phyloP scores from a whole-genome alignment of 2,113 vertebrate species.

The Centropus unirufus region DNA sequence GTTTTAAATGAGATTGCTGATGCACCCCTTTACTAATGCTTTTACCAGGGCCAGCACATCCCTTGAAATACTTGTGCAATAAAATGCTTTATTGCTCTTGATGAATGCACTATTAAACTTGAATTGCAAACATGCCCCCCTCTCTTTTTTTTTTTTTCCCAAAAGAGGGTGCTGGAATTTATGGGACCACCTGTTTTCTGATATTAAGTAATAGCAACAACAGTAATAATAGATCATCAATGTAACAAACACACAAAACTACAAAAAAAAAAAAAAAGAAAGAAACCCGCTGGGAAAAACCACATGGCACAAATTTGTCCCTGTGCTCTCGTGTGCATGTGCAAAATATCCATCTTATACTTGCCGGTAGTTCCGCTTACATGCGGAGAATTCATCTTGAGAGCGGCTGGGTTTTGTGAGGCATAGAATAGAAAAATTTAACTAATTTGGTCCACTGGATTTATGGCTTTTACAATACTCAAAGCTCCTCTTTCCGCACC shows the following conservation, averaged over 20 bases:
- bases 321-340: neutral
- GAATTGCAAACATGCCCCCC: slow-evolving; percentile 28
- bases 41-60: slow-evolving; percentile 41
- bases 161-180: neutral
- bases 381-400: neutral
- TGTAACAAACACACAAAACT: neutral
- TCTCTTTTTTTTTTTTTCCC: neutral
- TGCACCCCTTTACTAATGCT: slow-evolving; percentile 54
- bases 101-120: slow-evolving; percentile 40
- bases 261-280: neutral
- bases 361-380: neutral
- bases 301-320: neutral
- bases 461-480: slow-evolving; percentile 31
- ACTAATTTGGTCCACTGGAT: slow-evolving; percentile 42
- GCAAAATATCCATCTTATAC: slow-evolving; percentile 14
- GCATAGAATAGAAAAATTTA: slow-evolving; percentile 21
- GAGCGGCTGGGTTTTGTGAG: slow-evolving; percentile 41
- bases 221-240: neutral
- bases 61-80: slow-evolving; percentile 54
- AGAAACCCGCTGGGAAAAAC: neutral
- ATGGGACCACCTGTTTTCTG: slow-evolving; percentile 24
- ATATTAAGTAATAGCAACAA: slow-evolving; percentile 9
- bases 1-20: slow-evolving; percentile 71
- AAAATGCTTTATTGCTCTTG: slow-evolving; percentile 66
- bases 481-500: neutral